phyloP scores from a whole-genome alignment of 2,888 invertebrate genomes.

The Linyphia triangularis region DNA sequence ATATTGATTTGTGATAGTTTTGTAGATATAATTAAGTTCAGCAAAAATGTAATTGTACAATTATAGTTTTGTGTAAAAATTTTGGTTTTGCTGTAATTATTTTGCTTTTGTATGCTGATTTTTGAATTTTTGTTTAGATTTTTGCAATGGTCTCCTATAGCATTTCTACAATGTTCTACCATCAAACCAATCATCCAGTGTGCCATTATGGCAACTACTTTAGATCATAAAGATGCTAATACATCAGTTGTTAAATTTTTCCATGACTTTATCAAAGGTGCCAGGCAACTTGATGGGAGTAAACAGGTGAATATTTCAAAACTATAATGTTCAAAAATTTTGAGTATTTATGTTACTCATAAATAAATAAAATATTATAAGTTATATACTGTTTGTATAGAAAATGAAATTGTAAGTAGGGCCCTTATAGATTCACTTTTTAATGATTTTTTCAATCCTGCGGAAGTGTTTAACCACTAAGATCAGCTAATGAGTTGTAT shows the following conservation, averaged over 20 bases:
- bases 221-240: constrained; percentile 97
- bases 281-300: constrained; percentile 53
- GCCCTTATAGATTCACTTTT: no score
- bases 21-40: no score
- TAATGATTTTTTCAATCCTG: no score
- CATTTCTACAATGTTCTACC: constrained; percentile 89
- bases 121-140: constrained; percentile 83
- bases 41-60: no score
- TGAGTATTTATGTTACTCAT: no score
- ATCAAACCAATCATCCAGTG: constrained; percentile 89
- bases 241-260: constrained; percentile 98
- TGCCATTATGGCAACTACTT: constrained; percentile 88
- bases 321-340: no score
- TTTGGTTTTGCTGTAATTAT: background rate
- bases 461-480: no score
- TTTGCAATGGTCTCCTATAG: constrained; percentile 90
- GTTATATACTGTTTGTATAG: no score
- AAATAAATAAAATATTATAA: no score
- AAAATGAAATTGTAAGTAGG: no score
- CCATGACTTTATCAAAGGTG: constrained; percentile 87
- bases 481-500: no score
- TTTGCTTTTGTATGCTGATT: background rate
- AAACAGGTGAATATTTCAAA: constrained; percentile 43
- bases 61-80: no score
- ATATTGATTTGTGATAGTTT: background rate